Conservation (phyloP, 2,113 vertebrate species). For the Podiceps cristatus region DNA sequence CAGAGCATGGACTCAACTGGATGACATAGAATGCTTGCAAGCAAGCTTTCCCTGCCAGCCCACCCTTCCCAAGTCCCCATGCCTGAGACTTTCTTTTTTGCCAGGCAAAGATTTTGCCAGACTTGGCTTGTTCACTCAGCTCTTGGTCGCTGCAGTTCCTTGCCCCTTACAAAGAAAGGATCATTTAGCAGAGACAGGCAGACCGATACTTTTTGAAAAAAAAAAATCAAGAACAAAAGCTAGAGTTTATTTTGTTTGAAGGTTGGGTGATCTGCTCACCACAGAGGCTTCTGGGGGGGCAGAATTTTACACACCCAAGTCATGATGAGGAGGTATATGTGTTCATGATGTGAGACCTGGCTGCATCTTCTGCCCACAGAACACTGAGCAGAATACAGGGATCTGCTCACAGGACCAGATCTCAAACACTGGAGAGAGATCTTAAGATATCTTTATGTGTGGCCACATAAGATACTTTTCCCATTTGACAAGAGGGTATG, state of each 20-base stretch:
- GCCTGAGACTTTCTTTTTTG: background rate
- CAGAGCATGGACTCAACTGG: background rate
- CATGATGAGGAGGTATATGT: background rate
- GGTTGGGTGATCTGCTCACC: rapidly evolving
- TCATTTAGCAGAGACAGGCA: background rate
- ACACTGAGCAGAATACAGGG: rapidly evolving
- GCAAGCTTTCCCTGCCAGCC: background rate
- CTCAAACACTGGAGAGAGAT: background rate
- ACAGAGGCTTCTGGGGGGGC: background rate
- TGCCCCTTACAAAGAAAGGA: background rate
- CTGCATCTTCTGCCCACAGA: background rate
- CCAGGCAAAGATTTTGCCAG: background rate
- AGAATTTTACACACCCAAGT: background rate
- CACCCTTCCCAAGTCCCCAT: background rate
- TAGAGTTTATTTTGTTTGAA: background rate
- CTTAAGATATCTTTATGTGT: background rate
- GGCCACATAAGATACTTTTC: background rate
- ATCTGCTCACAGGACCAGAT: background rate
- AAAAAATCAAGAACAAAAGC: background rate
- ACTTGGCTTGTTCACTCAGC: background rate
- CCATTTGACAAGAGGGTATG: background rate
- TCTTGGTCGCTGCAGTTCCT: background rate
- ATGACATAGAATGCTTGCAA: background rate
- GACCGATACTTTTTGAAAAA: background rate
- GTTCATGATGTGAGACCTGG: background rate